Evolutionary conservation across 2,888 invertebrate genomes (phyloP), one percentile per base, ranked within the genome.

Genomic region (Trissolcus japonicus): DNA sequence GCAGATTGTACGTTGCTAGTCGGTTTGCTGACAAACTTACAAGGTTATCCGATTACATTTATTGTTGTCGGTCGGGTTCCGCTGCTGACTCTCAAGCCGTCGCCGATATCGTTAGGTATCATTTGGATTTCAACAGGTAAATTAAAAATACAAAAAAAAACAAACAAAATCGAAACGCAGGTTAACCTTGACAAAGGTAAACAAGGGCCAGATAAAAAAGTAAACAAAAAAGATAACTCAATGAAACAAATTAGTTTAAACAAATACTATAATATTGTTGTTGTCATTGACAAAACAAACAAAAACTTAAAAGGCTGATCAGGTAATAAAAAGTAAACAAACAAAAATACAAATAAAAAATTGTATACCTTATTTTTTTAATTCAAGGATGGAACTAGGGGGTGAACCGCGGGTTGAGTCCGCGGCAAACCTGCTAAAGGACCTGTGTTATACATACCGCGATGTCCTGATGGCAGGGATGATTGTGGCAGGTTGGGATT

Each of bases 51-150:
- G 97, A 99, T 85, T 93, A 94, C 80, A 98, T 99, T 84, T 99
- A 98, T 89, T 98, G 98, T 89, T 98, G 98, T 88, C 95, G 99
- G 55, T 98, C 98, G 63, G 99, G 99, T 0, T 96, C 97, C 2
- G 96, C 99, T 13, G 98, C 99, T 13, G 99, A 99, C 89, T 99
- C 99, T 0, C 99, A 99, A 90, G 98, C 99, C 2, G 95, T 99
- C 82, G 94, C 98, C 54, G 98, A 98, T 88, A 95, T 98, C 89
- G 98, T 98, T 13, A 92, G 94, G 16, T 99, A 98, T 88, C 96
- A 98, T 83, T 91, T 99, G 76, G 95, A 95, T 85, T 94, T 96
- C 82, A 94, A 95, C 91, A 93, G 95, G 97, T 94, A 90, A 89
- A 90, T 11, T 46, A 1, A 14, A 6, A 46, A 16, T n/a, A 46